Conservation (phyloP, 64 coral and sea anemone genomes). For the Actinia tenebrosa region DNA sequence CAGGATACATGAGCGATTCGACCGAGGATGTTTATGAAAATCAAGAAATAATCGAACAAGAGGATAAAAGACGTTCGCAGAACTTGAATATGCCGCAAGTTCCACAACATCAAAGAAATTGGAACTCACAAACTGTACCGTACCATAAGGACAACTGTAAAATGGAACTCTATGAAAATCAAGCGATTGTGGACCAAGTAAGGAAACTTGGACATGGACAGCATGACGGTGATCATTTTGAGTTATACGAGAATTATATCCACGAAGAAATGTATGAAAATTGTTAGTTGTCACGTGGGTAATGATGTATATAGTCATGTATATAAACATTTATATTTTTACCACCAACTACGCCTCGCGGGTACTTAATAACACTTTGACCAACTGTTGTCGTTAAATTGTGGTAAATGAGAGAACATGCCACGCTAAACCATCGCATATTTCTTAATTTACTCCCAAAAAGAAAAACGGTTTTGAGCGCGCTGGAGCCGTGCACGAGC, state of each 20-base stretch:
- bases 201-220: background rate
- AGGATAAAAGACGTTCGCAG: background rate
- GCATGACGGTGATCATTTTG: background rate
- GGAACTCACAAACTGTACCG: background rate
- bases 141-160: background rate
- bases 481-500: no score
- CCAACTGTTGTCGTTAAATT: no score
- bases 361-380: no score
- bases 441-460: no score
- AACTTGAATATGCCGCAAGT: background rate
- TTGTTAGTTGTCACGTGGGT: background rate
- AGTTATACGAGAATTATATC: background rate
- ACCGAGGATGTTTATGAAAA: background rate
- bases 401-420: no score
- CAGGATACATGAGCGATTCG: background rate
- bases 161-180: background rate
- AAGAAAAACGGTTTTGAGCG: no score
- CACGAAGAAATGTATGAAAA: background rate
- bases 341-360: no score
- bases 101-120: background rate
- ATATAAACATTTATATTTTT: no score
- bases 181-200: background rate
- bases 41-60: background rate
- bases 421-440: no score
- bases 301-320: no score